Evolutionary conservation across 2,888 invertebrate genomes (phyloP), one percentile per base, ranked within the genome.

Genomic region (Melanargia galathea): DNA sequence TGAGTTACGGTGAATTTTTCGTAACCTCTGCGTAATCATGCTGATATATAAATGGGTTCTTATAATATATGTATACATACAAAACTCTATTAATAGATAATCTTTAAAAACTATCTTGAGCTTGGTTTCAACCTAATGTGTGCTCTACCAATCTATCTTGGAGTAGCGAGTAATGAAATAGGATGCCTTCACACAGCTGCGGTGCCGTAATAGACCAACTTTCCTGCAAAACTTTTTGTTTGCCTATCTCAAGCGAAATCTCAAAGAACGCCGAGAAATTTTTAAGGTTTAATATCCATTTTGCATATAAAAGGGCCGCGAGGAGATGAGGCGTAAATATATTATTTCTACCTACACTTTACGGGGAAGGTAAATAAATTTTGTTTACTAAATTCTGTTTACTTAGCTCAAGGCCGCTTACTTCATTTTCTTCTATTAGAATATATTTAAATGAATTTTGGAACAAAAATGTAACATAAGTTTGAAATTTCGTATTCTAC

Each of bases 241-340:
- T 55, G 22, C 26, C 16, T 11, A 56, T 30, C 20, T 26, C 26
- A 57, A 20, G 16, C n/a, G 33, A 57, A 57, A 57, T 45, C 45
- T 33, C 43, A 30, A 57, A 57, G 24, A 57, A 46, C 18, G 30
- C 45, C 45, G n/a, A 18, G 57, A 45, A 46, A 57, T 45, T 57
- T 65, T 65, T 63, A 65, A 60, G 51, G 63, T 55, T n/a, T 45
- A 63, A 63, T 63, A 63, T 59, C 65, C 63, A 65, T 60, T 65
- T 63, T 65, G 63, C 65, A 63, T 65, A 63, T 63, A 65, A 65
- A 65, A 63, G 60, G 61, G 33, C 51, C 64, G 56, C 45, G 56
- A 45, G 55, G 60, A 65, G 65, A 65, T 63, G 65, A 60, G 40
- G 63, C 65, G 63, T 63, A 65, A 65, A 65, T 60, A 62, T 65